Evolutionary conservation across 2,888 invertebrate species (phyloP).

Genomic region (Dolichomitus sp.): DNA sequence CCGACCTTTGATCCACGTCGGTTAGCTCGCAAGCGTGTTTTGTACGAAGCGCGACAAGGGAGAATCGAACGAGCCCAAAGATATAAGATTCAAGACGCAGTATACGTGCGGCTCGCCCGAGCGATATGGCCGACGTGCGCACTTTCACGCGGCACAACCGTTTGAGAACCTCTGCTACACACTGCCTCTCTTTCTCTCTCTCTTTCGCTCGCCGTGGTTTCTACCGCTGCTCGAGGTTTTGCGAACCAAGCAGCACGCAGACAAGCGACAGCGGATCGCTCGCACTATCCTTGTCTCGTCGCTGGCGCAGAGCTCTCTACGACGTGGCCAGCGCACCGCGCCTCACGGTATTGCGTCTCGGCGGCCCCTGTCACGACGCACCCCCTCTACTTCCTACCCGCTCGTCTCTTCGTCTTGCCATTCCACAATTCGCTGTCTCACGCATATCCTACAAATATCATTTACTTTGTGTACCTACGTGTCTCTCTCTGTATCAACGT

Average conservation of each 20-base stretch:
- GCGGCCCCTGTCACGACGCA: slow-evolving; percentile 57
- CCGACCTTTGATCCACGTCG: slow-evolving; percentile 10
- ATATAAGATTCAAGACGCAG: slow-evolving; percentile 5
- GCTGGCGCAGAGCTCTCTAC: slow-evolving; percentile 11
- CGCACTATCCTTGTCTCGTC: slow-evolving; percentile 11
- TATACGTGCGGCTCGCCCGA: slow-evolving; percentile 24
- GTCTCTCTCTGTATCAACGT: slow-evolving; percentile 2
- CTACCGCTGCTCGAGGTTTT: slow-evolving; percentile 8
- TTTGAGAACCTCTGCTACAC: slow-evolving; percentile 80
- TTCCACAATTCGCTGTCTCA: slow-evolving; percentile 6
- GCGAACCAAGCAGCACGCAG: slow-evolving; percentile 21
- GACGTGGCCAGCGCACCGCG: slow-evolving; percentile 44
- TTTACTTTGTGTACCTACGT: slow-evolving; percentile 4
- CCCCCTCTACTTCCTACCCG: slow-evolving; percentile 15
- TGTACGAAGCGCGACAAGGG: background rate
- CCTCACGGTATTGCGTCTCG: slow-evolving; percentile 58
- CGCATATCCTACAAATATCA: slow-evolving; percentile 10
- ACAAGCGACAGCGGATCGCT: slow-evolving; percentile 8
- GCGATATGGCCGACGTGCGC: slow-evolving; percentile 70
- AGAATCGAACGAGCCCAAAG: background rate
- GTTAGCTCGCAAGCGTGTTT: background rate
- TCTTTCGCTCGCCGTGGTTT: background rate
- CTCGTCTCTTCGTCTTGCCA: slow-evolving; percentile 30
- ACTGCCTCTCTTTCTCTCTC: slow-evolving; percentile 19
- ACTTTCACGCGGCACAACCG: slow-evolving; percentile 80